A percentile compares a stretch with the other conserved stretches of the same genome.
These are phyloP conservation scores for Asobara japonica DNA, from an alignment of 1,140 invertebrate genomes.

Conservation along the genomic window DNA sequence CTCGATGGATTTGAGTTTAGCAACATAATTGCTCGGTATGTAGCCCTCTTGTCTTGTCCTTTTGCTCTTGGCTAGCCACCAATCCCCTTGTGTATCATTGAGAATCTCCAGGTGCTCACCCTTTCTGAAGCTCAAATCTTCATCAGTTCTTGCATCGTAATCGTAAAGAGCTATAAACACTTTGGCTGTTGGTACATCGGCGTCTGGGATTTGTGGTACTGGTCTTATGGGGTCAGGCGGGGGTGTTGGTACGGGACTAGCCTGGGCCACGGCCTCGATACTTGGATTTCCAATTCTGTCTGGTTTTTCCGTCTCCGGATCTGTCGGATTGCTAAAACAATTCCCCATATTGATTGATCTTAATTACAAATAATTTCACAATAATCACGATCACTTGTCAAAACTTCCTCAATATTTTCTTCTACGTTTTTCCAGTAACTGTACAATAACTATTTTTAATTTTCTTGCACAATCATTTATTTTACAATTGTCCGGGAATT, in stretches of 20 bases:
- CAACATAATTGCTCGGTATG: slow-evolving; percentile 99
- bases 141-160: slow-evolving; percentile 98
- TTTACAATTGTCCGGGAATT: no score
- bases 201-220: slow-evolving; percentile 72
- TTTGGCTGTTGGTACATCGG: slow-evolving; percentile 76
- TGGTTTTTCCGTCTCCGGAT: slow-evolving; percentile 72
- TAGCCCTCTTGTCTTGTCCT: slow-evolving; percentile 95
- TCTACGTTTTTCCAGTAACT: no score
- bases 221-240: slow-evolving; percentile 74
- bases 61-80: slow-evolving; percentile 98
- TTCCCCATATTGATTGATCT: slow-evolving; percentile 71
- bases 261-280: slow-evolving; percentile 71
- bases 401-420: no score
- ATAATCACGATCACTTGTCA: not conserved
- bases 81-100: slow-evolving; percentile 98
- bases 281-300: slow-evolving; percentile 72
- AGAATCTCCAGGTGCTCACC: slow-evolving; percentile 98
- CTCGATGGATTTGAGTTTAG: slow-evolving; percentile 98
- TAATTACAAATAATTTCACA: not conserved
- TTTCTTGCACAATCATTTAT: no score
- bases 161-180: slow-evolving; percentile 98
- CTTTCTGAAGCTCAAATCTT: slow-evolving; percentile 98
- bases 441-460: no score
- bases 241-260: slow-evolving; percentile 72
- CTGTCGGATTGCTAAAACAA: slow-evolving; percentile 75